phyloP scores from a whole-genome alignment of 2,113 vertebrate genomes.

The Myocastor coypus region DNA sequence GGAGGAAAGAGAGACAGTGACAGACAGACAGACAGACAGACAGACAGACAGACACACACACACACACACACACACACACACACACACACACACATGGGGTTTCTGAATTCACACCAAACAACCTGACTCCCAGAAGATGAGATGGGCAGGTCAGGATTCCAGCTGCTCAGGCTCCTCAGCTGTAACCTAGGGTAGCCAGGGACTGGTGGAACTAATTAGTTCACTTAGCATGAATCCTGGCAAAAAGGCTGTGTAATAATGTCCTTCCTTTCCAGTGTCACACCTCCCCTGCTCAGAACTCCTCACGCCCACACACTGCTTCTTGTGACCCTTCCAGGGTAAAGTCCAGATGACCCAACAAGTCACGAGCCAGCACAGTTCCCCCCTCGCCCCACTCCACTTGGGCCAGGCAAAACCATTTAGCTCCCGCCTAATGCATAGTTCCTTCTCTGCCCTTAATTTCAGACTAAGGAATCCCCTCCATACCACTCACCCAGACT shows the following conservation, averaged over 20 bases:
- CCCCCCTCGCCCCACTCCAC: background rate
- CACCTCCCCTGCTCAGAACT: background rate
- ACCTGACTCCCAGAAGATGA: slow-evolving; percentile 11
- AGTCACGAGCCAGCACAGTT: slow-evolving; percentile 23
- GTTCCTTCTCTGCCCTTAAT: background rate
- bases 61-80: no score
- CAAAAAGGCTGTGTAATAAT: background rate
- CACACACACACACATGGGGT: background rate
- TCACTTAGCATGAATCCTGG: background rate
- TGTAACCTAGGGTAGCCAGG: background rate
- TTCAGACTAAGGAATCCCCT: background rate
- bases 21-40: no score
- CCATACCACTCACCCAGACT: background rate
- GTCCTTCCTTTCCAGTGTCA: background rate
- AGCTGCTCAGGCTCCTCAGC: slow-evolving; percentile 21
- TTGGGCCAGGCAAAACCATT: background rate
- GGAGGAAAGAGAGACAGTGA: no score
- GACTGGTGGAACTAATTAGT: background rate
- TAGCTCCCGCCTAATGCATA: background rate
- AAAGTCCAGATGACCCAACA: slow-evolving; percentile 48
- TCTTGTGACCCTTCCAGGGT: background rate
- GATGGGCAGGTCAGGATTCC: background rate
- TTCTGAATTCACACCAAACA: background rate
- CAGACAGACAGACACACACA: no score
- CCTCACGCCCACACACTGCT: background rate